Evolutionary conservation across 2,888 invertebrate species (phyloP).

Genomic region (Ectropis crepuscularia): DNA sequence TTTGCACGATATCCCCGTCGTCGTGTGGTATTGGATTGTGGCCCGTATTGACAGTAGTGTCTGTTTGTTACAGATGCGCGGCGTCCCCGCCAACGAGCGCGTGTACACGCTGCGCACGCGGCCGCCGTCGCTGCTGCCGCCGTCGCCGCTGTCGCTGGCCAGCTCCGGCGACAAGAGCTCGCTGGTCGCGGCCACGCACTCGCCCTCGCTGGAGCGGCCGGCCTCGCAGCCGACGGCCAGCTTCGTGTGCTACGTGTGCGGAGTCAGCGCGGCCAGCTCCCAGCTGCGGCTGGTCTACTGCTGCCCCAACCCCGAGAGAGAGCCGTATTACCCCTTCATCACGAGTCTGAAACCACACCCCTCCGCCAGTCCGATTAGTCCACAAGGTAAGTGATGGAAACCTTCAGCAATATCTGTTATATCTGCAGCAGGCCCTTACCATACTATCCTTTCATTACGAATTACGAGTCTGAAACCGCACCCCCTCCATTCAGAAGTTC

Average conservation of each 20-base stretch:
- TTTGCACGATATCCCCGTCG: too few species aligned
- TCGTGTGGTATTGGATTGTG: too few species aligned
- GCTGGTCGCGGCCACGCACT: conserved; percentile 63
- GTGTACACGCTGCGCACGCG: conserved; percentile 92
- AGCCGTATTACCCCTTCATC: conserved; percentile 96
- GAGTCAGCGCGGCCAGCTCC: conserved; percentile 91
- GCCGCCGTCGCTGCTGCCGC: conserved; percentile 83
- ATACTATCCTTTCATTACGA: too few species aligned
- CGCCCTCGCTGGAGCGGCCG: conserved; percentile 65
- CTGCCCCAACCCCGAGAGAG: conserved; percentile 92
- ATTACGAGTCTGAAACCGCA: too few species aligned
- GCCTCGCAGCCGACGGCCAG: conserved; percentile 72
- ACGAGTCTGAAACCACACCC: conserved; percentile 91
- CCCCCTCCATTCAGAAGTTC: too few species aligned
- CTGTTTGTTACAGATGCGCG: conserved; percentile 82
- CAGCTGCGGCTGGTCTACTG: conserved; percentile 93
- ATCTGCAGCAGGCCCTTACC: not conserved
- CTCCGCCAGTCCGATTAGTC: conserved; percentile 95
- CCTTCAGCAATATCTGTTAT: not conserved
- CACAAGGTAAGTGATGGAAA: conserved; percentile 90
- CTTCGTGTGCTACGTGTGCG: conserved; percentile 96
- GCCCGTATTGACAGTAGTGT: not conserved
- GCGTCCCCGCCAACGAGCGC: conserved; percentile 90
- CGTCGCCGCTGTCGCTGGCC: conserved; percentile 78
- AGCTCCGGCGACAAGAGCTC: conserved; percentile 75